Conservation (phyloP, 2,888 invertebrate species). For the Acronicta leporina region DNA sequence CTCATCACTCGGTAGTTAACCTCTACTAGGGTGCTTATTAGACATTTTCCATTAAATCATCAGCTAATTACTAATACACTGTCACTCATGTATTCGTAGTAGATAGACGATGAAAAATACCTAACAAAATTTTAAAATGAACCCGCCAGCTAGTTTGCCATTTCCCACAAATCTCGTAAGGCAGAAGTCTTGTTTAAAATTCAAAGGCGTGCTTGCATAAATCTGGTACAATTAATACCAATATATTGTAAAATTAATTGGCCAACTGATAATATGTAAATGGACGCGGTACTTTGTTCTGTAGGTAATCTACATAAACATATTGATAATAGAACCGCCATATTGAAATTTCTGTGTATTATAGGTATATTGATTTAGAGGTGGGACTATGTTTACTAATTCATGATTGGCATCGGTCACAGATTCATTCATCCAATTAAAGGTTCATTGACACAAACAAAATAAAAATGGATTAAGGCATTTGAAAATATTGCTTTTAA, state of each 20-base stretch:
- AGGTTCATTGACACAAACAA: neutral
- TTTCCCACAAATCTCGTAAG: neutral
- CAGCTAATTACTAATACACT: no score
- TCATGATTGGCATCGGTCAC: neutral
- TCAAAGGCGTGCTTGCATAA: slow-evolving; percentile 60
- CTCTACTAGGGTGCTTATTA: no score
- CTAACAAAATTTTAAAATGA: neutral
- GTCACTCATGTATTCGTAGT: no score
- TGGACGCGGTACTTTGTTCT: slow-evolving; percentile 67
- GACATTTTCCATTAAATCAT: no score
- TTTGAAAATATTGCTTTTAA: neutral
- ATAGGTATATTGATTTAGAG: slow-evolving; percentile 15
- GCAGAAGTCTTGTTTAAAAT: slow-evolving; percentile 55
- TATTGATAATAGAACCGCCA: slow-evolving; percentile 38
- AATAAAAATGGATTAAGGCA: neutral
- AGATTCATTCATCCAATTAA: neutral
- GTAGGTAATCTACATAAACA: slow-evolving; percentile 55
- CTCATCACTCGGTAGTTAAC: no score
- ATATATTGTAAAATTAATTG: slow-evolving; percentile 83
- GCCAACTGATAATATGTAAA: slow-evolving; percentile 79
- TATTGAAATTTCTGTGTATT: slow-evolving; percentile 29
- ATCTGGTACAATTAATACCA: slow-evolving; percentile 73
- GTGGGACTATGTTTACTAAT: neutral
- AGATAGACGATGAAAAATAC: no score
- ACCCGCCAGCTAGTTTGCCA: neutral